These are phyloP conservation scores for Drosophila baimaii DNA, from an alignment of 1,140 invertebrate genomes.

Conservation along the genomic window DNA sequence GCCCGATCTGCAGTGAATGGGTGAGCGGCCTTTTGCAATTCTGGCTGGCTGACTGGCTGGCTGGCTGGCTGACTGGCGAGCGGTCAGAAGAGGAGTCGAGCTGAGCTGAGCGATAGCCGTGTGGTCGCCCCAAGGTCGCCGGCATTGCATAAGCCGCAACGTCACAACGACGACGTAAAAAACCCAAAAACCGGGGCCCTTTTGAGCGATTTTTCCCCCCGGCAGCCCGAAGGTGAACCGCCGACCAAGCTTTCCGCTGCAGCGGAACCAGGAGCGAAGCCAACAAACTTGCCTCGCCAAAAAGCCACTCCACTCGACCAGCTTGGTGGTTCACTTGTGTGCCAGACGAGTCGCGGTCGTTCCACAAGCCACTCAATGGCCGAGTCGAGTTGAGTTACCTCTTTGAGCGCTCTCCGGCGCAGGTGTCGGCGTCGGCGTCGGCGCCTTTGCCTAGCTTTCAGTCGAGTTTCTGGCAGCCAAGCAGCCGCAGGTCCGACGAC, in stretches of 20 bases:
- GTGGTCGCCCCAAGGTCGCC: slow-evolving; percentile 57
- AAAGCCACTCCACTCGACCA: background rate
- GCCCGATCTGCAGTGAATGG: slow-evolving; percentile 47
- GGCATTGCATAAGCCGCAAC: slow-evolving; percentile 61
- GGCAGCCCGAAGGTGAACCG: slow-evolving; percentile 67
- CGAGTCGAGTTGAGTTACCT: slow-evolving; percentile 29
- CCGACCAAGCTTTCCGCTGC: slow-evolving; percentile 33
- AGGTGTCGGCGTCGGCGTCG: slow-evolving; percentile 37
- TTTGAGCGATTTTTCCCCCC: slow-evolving; percentile 23
- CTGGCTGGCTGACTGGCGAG: too few relatives aligned
- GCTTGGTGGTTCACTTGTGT: slow-evolving; percentile 18
- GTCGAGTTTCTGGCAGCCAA: slow-evolving; percentile 55
- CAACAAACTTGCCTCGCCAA: slow-evolving; percentile 63
- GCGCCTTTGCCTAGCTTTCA: slow-evolving; percentile 57
- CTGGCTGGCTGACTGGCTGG: slow-evolving; percentile 31
- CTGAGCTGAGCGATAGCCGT: slow-evolving; percentile 23
- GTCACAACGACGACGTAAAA: slow-evolving; percentile 53
- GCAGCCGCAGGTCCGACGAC: slow-evolving; percentile 48
- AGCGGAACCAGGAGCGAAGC: slow-evolving; percentile 63
- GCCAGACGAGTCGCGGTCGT: slow-evolving; percentile 57
- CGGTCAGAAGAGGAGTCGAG: slow-evolving; percentile 37
- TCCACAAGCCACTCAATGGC: slow-evolving; percentile 39
- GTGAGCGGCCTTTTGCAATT: slow-evolving; percentile 57
- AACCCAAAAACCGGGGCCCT: slow-evolving; percentile 59
- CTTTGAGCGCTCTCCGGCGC: slow-evolving; percentile 36